phyloP scores from a whole-genome alignment of 2,888 invertebrate genomes.

The Siphonodentalium dalli region DNA sequence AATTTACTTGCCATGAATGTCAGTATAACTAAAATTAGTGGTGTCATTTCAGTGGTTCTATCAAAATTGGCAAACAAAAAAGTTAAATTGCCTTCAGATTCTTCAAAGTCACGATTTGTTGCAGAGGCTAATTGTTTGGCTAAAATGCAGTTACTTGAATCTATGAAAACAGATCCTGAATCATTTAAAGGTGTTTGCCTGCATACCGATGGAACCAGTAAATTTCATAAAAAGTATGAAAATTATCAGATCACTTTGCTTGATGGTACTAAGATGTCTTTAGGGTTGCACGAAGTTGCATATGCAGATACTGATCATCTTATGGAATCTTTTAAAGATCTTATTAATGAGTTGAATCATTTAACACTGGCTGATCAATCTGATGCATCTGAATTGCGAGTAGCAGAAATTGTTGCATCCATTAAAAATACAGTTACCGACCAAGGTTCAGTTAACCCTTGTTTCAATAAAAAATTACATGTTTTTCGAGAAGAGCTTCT shows the following conservation, averaged over 20 bases:
- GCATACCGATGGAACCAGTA: slow-evolving; percentile 18
- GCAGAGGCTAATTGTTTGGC: slow-evolving; percentile 18
- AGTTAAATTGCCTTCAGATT: neutral
- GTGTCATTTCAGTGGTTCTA: neutral
- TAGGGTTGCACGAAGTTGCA: neutral
- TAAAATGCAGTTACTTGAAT: slow-evolving; percentile 10
- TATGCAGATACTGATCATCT: neutral
- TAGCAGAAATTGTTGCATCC: slow-evolving; percentile 1
- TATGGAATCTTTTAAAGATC: neutral
- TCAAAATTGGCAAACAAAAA: neutral
- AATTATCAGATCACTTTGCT: slow-evolving; percentile 9
- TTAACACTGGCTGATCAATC: neutral
- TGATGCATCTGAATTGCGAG: neutral
- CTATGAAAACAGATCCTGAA: neutral
- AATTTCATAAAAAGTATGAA: slow-evolving; percentile 17
- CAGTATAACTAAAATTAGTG: neutral
- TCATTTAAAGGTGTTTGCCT: slow-evolving; percentile 3
- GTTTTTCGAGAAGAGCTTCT: neutral
- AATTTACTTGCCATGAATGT: neutral
- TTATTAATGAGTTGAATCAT: neutral
- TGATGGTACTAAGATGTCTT: neutral
- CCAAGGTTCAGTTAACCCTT: slow-evolving; percentile 11
- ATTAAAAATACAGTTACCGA: slow-evolving; percentile 13
- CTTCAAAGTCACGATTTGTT: neutral
- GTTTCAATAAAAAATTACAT: slow-evolving; percentile 3